These are phyloP conservation scores for Ceratotherium simum DNA, from an alignment of 2,113 vertebrate genomes.

Conservation along the genomic window DNA sequence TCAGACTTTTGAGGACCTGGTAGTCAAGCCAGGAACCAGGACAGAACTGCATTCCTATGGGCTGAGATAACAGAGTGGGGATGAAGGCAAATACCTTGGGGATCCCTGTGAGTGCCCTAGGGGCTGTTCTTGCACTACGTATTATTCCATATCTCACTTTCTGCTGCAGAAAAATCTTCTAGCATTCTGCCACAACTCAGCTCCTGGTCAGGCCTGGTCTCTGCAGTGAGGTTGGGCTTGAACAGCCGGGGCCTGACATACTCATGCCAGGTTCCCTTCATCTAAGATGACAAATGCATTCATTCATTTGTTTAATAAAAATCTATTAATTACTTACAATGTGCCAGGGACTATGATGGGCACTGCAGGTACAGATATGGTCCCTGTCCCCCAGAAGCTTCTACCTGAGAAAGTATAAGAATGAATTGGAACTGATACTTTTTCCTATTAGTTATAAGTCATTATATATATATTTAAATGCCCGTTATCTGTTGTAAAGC, in stretches of 20 bases:
- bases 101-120: background rate
- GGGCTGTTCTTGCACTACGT: background rate
- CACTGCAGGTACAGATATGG: fast-evolving
- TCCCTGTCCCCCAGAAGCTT: background rate
- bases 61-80: background rate
- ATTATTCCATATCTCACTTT: background rate
- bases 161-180: background rate
- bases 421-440: background rate
- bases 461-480: background rate
- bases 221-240: background rate
- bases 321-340: background rate
- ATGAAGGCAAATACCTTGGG: background rate
- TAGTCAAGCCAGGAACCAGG: background rate
- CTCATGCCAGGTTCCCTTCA: background rate
- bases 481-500: background rate
- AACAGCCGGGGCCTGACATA: background rate
- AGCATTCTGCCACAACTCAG: background rate
- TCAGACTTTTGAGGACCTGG: background rate
- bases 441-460: background rate
- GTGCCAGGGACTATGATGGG: background rate
- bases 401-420: background rate
- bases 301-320: background rate
- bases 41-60: background rate
- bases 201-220: background rate
- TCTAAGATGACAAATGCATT: background rate